Conservation (phyloP, 2,113 vertebrate species). For the Cololabis saira region DNA sequence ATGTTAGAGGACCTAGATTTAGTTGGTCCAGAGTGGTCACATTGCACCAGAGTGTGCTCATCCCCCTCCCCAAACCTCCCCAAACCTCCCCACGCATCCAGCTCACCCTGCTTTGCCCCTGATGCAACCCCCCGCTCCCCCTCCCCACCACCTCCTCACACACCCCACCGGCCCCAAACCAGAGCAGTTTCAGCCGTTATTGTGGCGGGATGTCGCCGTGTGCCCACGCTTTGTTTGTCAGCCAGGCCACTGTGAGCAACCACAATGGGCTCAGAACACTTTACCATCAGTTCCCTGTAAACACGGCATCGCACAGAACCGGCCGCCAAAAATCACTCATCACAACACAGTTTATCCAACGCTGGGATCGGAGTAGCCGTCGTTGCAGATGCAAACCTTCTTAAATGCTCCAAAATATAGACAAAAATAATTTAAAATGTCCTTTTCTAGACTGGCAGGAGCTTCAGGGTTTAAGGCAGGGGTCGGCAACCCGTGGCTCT, state of each 20-base stretch:
- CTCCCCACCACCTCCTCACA: neutral
- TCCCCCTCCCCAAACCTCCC: slow-evolving; percentile 41
- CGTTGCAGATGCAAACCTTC: no score
- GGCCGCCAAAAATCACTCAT: slow-evolving; percentile 75
- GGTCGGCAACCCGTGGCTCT: no score
- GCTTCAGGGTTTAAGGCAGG: no score
- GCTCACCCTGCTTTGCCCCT: slow-evolving; percentile 15
- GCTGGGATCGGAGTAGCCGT: no score
- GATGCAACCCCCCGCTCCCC: neutral
- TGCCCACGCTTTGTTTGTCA: slow-evolving; percentile 90
- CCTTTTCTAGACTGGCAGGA: no score
- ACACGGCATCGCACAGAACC: slow-evolving; percentile 67
- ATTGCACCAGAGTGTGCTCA: slow-evolving; percentile 83
- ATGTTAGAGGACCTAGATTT: slow-evolving; percentile 70
- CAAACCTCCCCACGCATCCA: slow-evolving; percentile 27
- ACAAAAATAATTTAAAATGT: no score
- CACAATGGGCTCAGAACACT: slow-evolving; percentile 98
- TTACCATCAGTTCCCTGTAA: slow-evolving; percentile 88
- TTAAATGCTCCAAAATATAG: no score
- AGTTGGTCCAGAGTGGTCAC: slow-evolving; percentile 84
- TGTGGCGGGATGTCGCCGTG: slow-evolving; percentile 90
- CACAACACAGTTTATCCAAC: no score
- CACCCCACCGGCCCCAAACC: slow-evolving; percentile 42
- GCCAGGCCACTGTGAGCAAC: slow-evolving; percentile 93
- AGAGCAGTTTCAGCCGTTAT: slow-evolving; percentile 95